Percentiles rank a stretch among this genome's conserved stretches.
Conservation (phyloP, 2,797 vertebrate genomes). For the Leucoraja ocellata region DNA sequence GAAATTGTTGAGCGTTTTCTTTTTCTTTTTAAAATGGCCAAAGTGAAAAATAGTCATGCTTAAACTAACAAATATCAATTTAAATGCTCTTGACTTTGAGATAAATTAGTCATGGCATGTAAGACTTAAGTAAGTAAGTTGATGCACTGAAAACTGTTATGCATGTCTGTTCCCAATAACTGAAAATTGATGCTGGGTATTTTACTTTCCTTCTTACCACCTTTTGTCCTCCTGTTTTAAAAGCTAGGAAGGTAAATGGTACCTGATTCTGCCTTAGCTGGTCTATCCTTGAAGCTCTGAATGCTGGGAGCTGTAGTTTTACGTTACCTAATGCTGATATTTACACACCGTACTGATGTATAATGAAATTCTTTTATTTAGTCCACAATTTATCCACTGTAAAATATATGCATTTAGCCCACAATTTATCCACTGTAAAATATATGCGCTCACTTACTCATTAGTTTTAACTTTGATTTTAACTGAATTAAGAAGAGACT, state of each 20-base stretch:
- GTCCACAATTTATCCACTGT: neutral
- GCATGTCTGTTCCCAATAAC: neutral
- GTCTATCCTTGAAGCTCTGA: neutral
- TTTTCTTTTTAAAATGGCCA: neutral
- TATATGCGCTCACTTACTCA: too few species aligned
- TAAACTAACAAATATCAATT: neutral
- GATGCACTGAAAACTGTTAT: neutral
- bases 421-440: neutral
- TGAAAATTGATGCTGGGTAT: neutral
- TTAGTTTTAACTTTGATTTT: too few species aligned
- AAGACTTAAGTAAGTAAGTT: neutral
- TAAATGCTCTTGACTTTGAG: neutral
- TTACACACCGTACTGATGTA: neutral
- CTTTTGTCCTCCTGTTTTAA: neutral
- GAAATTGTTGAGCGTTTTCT: neutral
- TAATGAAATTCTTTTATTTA: neutral
- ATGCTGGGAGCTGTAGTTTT: neutral
- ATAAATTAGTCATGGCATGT: neutral
- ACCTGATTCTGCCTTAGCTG: neutral
- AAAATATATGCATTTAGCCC: neutral
- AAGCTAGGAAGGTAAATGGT: neutral
- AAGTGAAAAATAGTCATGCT: neutral
- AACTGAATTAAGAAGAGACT: too few species aligned
- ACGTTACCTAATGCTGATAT: neutral
- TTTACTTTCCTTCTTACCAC: neutral